A percentile compares a stretch with the other conserved stretches of the same genome.
Conservation (phyloP, 2,888 invertebrate genomes). For the Polymixis lichenea region DNA sequence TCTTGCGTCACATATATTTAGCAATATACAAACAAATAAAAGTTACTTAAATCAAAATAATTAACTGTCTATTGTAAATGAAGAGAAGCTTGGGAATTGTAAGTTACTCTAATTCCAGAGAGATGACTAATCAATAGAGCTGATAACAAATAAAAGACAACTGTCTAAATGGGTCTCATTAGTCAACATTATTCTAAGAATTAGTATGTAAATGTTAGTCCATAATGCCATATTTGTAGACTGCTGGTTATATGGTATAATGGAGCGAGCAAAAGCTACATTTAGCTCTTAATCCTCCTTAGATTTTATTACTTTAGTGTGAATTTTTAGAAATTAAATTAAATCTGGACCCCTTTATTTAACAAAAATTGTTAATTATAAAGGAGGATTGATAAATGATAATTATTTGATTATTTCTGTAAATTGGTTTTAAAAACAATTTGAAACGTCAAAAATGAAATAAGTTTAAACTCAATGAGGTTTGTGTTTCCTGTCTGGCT, state of each 20-base stretch:
- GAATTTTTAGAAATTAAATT: background rate
- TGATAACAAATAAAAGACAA: slow-evolving; percentile 35
- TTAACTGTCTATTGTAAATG: background rate
- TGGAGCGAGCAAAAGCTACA: too few species aligned
- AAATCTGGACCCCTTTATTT: too few species aligned
- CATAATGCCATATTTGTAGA: slow-evolving; percentile 29
- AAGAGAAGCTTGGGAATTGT: background rate
- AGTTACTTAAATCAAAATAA: too few species aligned
- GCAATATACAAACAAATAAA: too few species aligned
- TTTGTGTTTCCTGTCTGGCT: too few species aligned
- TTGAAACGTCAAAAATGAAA: too few species aligned
- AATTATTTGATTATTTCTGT: too few species aligned
- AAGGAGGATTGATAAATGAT: too few species aligned
- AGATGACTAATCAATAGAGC: slow-evolving; percentile 42
- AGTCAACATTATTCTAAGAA: slow-evolving; percentile 56
- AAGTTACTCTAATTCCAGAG: slow-evolving; percentile 26
- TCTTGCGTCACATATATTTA: too few species aligned
- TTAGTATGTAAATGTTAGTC: slow-evolving; percentile 44
- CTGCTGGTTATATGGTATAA: background rate
- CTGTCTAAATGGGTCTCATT: slow-evolving; percentile 44
- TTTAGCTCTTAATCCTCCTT: background rate
- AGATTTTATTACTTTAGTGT: background rate
- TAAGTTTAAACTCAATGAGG: too few species aligned
- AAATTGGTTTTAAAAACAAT: too few species aligned
- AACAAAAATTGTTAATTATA: too few species aligned